phyloP scores from a whole-genome alignment of 2,113 vertebrate species.

The Tachysurus vachellii region DNA sequence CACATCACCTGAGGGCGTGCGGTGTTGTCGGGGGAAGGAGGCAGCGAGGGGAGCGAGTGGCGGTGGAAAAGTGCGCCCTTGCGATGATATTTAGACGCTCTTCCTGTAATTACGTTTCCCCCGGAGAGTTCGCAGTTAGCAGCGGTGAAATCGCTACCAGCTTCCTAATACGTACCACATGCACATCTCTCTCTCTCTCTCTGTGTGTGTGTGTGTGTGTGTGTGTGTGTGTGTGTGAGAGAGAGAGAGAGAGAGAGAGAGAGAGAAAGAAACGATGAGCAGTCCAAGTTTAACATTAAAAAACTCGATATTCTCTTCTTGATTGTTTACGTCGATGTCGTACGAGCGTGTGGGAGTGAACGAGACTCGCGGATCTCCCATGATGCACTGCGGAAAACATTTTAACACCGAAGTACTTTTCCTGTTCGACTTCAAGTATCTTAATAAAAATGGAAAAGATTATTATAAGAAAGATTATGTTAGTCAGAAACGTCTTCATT shows the following conservation, averaged over 20 bases:
- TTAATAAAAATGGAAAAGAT: neutral
- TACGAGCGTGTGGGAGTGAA: neutral
- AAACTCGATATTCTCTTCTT: neutral
- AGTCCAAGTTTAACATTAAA: neutral
- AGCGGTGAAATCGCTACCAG: constrained; percentile 98
- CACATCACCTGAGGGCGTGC: constrained; percentile 53
- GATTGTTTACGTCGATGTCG: neutral
- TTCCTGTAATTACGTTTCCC: constrained; percentile 99
- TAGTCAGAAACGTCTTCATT: neutral
- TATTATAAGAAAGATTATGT: neutral
- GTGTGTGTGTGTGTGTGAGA: neutral
- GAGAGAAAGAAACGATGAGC: neutral
- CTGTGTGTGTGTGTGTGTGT: neutral
- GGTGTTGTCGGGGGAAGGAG: constrained; percentile 64
- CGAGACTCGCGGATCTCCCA: neutral
- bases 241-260: neutral
- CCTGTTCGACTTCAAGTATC: neutral
- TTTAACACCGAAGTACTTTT: too few species aligned
- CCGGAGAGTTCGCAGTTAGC: constrained; percentile 98
- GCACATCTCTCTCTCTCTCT: constrained; percentile 52
- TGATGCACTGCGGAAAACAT: neutral
- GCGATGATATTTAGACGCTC: constrained; percentile 96
- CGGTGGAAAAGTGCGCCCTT: constrained; percentile 91
- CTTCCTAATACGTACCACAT: constrained; percentile 98
- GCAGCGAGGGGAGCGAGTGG: constrained; percentile 77